Conservation (phyloP, 1,140 invertebrate species). For the Aphidius gifuensis region DNA sequence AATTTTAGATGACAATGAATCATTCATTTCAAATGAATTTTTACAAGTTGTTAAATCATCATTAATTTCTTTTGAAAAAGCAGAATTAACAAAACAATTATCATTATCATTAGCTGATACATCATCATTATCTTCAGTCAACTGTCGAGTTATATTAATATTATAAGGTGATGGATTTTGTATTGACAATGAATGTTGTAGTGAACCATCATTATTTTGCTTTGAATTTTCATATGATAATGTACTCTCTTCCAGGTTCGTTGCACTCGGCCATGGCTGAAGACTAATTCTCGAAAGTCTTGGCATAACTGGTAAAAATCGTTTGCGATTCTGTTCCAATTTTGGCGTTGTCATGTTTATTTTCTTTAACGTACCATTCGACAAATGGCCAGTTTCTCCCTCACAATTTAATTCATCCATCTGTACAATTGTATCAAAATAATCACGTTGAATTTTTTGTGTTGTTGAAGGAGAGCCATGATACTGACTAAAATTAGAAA, state of each 20-base stretch:
- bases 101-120: not conserved
- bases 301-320: constrained; percentile 33
- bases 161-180: constrained; percentile 18
- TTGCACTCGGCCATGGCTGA: constrained; percentile 47
- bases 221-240: constrained; percentile 9
- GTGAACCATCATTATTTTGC: not conserved
- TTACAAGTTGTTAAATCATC: not conserved
- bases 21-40: not conserved
- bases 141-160: constrained; percentile 5
- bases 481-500: constrained; percentile 54
- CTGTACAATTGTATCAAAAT: constrained; percentile 47
- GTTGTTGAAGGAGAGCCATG: constrained; percentile 40
- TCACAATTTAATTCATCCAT: constrained; percentile 36
- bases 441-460: constrained; percentile 40
- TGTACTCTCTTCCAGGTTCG: constrained; percentile 33
- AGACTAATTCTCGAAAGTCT: constrained; percentile 35
- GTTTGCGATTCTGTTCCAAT: constrained; percentile 35
- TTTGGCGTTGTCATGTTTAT: constrained; percentile 25
- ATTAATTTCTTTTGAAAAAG: constrained; percentile 29
- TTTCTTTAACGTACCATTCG: constrained; percentile 40
- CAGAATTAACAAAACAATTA: constrained; percentile 35
- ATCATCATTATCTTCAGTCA: not conserved
- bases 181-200: not conserved
- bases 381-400: constrained; percentile 19
- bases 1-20: constrained; percentile 25